Evolutionary conservation across 2,797 vertebrate genomes (phyloP).

Genomic region (Apogon hyalosoma): DNA sequence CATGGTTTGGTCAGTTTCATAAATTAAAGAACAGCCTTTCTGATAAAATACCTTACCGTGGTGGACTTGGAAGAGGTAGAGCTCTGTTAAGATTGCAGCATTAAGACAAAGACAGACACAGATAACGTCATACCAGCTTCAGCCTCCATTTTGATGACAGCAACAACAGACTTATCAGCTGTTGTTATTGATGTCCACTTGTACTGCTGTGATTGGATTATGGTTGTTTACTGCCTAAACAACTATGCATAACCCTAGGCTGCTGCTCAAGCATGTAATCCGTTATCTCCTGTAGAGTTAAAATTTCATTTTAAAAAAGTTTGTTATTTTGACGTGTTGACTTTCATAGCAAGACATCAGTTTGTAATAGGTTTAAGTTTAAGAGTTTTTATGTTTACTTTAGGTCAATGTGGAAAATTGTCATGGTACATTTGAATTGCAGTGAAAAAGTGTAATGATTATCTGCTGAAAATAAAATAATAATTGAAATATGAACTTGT

Average conservation of each 20-base stretch:
- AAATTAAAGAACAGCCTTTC: slow-evolving; percentile 2
- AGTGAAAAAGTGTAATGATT: no score
- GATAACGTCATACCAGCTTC: slow-evolving; percentile 42
- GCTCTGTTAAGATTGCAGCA: slow-evolving; percentile 87
- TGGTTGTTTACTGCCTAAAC: slow-evolving; percentile 28
- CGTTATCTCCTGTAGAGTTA: not conserved
- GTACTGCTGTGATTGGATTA: slow-evolving; percentile 59
- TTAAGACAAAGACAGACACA: slow-evolving; percentile 73
- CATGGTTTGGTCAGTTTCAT: not conserved
- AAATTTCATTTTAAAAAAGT: not conserved
- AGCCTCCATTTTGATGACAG: slow-evolving; percentile 30
- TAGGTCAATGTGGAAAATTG: no score
- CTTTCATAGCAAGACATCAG: not conserved
- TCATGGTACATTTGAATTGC: no score
- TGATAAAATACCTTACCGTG: slow-evolving; percentile 89
- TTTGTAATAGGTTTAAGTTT: no score
- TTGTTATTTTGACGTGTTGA: not conserved
- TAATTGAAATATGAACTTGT: no score
- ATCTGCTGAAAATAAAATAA: no score
- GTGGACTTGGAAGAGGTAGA: slow-evolving; percentile 91
- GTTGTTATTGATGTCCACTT: slow-evolving; percentile 35
- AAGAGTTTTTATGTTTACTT: no score
- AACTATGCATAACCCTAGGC: slow-evolving; percentile 20
- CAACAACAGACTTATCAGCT: slow-evolving; percentile 51
- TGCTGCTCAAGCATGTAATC: not conserved